Evolutionary conservation across 2,113 vertebrate genomes (phyloP).

Genomic region (Spheniscus mendiculus): DNA sequence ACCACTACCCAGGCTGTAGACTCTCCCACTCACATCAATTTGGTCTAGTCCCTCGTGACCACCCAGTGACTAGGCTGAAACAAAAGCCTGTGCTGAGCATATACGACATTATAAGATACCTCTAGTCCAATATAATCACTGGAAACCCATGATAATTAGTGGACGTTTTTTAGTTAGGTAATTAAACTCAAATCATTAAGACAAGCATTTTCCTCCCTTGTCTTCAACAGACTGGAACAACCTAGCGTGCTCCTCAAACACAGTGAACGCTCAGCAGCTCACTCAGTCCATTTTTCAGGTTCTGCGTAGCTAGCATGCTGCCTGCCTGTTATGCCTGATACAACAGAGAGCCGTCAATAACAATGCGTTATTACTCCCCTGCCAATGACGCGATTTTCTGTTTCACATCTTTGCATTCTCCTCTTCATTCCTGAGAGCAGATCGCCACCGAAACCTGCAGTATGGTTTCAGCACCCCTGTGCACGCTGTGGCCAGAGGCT

Average conservation of each 20-base stretch:
- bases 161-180: neutral
- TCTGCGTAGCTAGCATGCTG: neutral
- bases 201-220: neutral
- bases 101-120: neutral
- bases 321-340: rapidly evolving
- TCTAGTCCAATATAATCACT: neutral
- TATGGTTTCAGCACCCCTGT: neutral
- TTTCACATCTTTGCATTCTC: neutral
- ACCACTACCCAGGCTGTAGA: neutral
- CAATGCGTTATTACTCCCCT: neutral
- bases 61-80: neutral
- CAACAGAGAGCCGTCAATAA: neutral
- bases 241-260: neutral
- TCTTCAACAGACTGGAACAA: neutral
- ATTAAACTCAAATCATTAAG: neutral
- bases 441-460: neutral
- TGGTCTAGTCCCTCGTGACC: neutral
- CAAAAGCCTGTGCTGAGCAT: neutral
- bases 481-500: rapidly evolving
- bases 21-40: neutral
- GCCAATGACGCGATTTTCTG: neutral
- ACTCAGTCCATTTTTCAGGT: neutral
- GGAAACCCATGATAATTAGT: neutral
- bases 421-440: neutral
- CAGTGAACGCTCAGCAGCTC: rapidly evolving